phyloP scores from a whole-genome alignment of 2,888 invertebrate genomes.

The Ormia ochracea region DNA sequence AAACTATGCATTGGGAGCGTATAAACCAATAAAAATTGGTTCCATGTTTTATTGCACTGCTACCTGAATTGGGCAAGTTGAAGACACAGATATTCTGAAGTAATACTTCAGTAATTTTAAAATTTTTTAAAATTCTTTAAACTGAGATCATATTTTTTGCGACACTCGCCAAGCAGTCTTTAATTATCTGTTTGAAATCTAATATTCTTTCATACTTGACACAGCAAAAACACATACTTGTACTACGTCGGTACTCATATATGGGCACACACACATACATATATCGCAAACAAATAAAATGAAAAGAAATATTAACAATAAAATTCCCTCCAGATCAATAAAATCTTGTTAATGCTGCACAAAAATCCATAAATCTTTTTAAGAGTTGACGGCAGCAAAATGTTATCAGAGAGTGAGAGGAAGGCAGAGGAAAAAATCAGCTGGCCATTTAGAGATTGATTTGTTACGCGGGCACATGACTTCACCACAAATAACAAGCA shows the following conservation, averaged over 20 bases:
- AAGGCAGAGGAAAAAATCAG: constrained; percentile 43
- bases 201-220: not conserved
- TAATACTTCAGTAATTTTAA: no score
- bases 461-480: constrained; percentile 60
- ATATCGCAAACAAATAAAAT: not conserved
- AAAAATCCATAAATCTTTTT: constrained; percentile 55
- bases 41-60: no score
- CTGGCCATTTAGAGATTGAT: constrained; percentile 59
- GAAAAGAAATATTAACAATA: constrained; percentile 25
- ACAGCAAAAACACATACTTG: constrained; percentile 1
- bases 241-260: not conserved
- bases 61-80: no score
- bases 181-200: constrained; percentile 15
- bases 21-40: no score
- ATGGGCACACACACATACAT: not conserved
- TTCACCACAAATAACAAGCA: constrained; percentile 20
- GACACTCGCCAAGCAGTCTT: no score
- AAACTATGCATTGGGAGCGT: no score
- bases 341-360: constrained; percentile 54
- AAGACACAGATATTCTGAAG: no score
- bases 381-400: constrained; percentile 22
- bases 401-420: not conserved
- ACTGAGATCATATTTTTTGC: no score
- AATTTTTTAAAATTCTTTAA: no score
- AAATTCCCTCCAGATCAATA: constrained; percentile 60